Percentiles rank a stretch among this genome's conserved stretches.
These are phyloP conservation scores for Ctenomys sociabilis DNA, from an alignment of 2,113 vertebrate genomes.

Conservation along the genomic window DNA sequence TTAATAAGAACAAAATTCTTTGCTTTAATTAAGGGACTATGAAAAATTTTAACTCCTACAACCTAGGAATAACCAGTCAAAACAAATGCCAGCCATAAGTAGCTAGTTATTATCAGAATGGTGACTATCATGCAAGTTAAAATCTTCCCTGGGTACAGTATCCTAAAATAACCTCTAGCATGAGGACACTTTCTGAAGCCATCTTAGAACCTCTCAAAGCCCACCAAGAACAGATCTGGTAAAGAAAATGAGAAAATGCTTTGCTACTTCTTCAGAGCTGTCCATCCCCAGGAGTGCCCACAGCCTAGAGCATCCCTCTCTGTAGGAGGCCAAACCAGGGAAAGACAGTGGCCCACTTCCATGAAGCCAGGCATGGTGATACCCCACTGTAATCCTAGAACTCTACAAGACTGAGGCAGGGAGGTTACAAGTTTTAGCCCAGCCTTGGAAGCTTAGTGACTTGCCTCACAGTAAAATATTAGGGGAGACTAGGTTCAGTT, in stretches of 20 bases:
- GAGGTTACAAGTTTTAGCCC: background rate
- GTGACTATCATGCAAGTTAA: background rate
- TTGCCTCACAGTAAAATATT: background rate
- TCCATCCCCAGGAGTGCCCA: background rate
- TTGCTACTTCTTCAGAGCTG: background rate
- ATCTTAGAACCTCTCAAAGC: background rate
- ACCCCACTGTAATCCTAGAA: background rate
- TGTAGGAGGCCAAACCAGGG: background rate
- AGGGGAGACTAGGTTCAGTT: background rate
- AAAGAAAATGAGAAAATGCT: background rate
- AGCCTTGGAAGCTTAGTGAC: background rate
- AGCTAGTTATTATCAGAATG: background rate
- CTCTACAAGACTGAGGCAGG: background rate
- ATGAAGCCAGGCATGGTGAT: background rate
- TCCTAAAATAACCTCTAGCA: background rate
- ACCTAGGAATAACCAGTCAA: background rate
- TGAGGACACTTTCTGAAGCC: background rate
- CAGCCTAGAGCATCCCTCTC: background rate
- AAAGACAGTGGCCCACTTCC: background rate
- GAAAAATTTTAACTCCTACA: background rate
- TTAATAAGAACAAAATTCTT: constrained; percentile 37
- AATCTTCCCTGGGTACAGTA: background rate
- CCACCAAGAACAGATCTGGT: background rate
- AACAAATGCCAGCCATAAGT: background rate
- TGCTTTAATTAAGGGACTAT: constrained; percentile 14